Evolutionary conservation across 2,797 vertebrate species (phyloP), one percentile per base, ranked within the genome.

Genomic region (Oryzias sinensis): DNA sequence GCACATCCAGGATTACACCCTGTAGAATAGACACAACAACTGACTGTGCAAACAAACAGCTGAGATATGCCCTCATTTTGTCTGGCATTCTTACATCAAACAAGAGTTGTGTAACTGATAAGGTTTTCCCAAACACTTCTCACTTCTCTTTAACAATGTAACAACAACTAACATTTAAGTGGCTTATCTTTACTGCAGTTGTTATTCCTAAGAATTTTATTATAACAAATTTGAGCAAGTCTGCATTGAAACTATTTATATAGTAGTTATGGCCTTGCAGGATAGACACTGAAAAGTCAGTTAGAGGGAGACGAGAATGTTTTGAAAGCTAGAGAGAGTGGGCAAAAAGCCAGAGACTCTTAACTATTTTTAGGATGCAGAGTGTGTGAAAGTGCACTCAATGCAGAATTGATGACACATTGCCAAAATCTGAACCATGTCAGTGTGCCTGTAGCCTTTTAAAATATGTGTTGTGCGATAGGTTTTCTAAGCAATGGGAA

Each of bases 341-440:
- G 88, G 89, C 83, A 81, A 70, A 58, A 53, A 68, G 86, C 90
- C 89, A 89, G 84, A 83, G 84, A 77, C 88, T 82, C 88, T 82
- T 69, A 62, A 74, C 86, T 93, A 93, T 93, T 90, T 92, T 88
- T 91, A 90, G 87, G 72, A 65, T 62, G 77, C 85, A 86, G 88
- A 88, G 87, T 91, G 84, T 90, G 89, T 89, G 85, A 91, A 91
- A 91, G 87, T 83, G 70, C 68, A 54, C 76, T 74, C 82, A 82
- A 85, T 65, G 65, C 77, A 75, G 75, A 88, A 84, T 78, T 76
- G 60, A 73, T 81, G 78, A 85, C 79, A 76, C 79, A 65, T 52
- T 83, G 87, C 86, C 90, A 90, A 86, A 89, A 84, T 87, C 70
- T 79, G 61, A 89, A 88, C 50, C 40, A 62, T 61, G 52, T 69